phyloP scores from a whole-genome alignment of 2,888 invertebrate genomes.

The Chymomyza procnemis region DNA sequence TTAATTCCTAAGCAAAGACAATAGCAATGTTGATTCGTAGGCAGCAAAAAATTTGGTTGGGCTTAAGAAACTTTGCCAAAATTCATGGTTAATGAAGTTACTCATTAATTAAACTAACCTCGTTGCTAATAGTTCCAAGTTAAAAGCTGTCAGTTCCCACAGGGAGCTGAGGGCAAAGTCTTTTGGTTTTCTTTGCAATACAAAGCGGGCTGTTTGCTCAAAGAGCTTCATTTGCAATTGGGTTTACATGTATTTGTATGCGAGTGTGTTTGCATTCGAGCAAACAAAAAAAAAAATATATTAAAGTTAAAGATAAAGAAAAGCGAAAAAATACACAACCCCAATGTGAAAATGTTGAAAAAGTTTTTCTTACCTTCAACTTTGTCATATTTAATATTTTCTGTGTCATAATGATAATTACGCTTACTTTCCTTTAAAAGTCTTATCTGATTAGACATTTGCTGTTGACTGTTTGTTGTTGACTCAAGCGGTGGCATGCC shows the following conservation, averaged over 20 bases:
- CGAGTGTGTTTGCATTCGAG: neutral
- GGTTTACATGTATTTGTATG: neutral
- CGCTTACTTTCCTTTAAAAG: neutral
- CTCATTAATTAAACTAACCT: too few relatives aligned
- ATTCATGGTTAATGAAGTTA: too few relatives aligned
- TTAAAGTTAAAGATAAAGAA: neutral
- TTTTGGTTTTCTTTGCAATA: neutral
- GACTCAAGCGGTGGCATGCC: neutral
- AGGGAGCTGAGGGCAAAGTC: neutral
- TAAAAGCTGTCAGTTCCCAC: neutral
- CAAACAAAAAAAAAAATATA: neutral
- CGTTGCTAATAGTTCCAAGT: too few relatives aligned
- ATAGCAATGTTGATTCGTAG: too few relatives aligned
- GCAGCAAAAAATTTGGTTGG: too few relatives aligned
- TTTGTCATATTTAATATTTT: neutral
- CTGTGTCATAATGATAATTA: slow-evolving; percentile 11
- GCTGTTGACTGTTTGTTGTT: neutral
- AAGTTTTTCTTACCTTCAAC: neutral
- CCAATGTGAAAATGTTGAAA: neutral
- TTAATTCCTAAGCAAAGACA: too few relatives aligned
- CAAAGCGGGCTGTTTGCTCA: neutral
- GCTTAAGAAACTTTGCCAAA: too few relatives aligned
- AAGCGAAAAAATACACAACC: neutral
- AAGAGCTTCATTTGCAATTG: neutral
- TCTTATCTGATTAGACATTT: slow-evolving; percentile 21